Base-by-base conservation (phyloP, 2,113 vertebrate species). In the Brachyhypopomus gauderio region DNA sequence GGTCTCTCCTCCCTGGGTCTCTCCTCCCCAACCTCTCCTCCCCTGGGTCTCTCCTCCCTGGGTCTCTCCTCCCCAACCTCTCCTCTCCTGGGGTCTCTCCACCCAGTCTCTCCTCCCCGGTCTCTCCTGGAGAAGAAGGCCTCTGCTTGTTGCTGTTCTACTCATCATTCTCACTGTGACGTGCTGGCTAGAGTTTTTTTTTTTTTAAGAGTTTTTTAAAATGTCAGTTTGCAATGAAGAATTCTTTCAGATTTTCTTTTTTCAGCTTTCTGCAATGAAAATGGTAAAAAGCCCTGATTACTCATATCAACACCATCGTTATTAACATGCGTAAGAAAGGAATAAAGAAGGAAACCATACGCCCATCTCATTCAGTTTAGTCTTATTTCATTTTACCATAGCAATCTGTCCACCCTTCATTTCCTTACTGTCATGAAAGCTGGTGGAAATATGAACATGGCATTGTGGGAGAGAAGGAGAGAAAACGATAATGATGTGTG, bases 241-340 rank as follows among this genome's bases (percentile, higher is more conserved):
- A 20, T 74, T 75, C 30, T 56, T 19, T 73, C 59, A 16, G 59
- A 19, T 12, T 5, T 30, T 30, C 30, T 30, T 30, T 30, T 30
- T 30, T 30, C 30, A 30, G 55, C 14, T 74, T 34, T 59, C 30
- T 59, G 72, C 12, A 0, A 14, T 52, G 12, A 52, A 52, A 14
- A 52, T 14, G 45, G 45, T 52, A 52, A 41, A 52, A 52, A 52
- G 12, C 45, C 45, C 9, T 60, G 38, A 60, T 55, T 34, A 30
- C 55, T 58, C 20, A 20, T 74, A 74, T 74, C 27, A 74, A 74
- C 55, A 27, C 22, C 59, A 5, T 41, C 2, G 3, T 66, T 52
- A 60, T 77, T 52, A 77, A 66, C 23, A 60, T 27, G 75, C 55
- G 5, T 55, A 58, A 58, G 56, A 74, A 30, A 48, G 5, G 27